phyloP scores from a whole-genome alignment of 2,888 invertebrate species.

The Limenitis camilla region DNA sequence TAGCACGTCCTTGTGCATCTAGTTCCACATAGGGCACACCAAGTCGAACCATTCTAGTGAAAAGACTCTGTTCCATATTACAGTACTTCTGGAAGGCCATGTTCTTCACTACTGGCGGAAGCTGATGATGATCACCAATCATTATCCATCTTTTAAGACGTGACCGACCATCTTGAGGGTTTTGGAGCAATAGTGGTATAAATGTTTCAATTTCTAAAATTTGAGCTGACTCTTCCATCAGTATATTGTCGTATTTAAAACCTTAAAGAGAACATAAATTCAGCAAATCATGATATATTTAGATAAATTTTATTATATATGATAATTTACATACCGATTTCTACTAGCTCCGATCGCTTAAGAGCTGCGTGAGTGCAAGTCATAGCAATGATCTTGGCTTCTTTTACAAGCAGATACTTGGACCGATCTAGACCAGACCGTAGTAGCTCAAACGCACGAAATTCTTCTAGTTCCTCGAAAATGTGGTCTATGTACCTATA shows the following conservation, averaged over 20 bases:
- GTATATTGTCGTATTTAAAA: conserved; percentile 98
- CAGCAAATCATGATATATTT: not conserved
- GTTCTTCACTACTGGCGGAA: conserved; percentile 99
- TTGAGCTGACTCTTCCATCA: conserved; percentile 99
- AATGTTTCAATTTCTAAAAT: conserved; percentile 99
- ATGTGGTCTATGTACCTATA: conserved; percentile 91
- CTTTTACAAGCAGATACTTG: conserved; percentile 96
- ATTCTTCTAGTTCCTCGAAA: conserved; percentile 97
- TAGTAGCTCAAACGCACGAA: conserved; percentile 96
- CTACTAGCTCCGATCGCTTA: conserved; percentile 95
- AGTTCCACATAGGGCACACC: conserved; percentile 98
- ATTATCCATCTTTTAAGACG: conserved; percentile 99
- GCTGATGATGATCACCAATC: conserved; percentile 99
- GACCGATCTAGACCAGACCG: conserved; percentile 96
- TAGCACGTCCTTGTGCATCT: conserved; percentile 97
- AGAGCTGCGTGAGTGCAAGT: conserved; percentile 99
- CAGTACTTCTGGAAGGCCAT: conserved; percentile 99
- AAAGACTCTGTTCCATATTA: conserved; percentile 99
- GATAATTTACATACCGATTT: conserved; percentile 78
- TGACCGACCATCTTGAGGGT: conserved; percentile 96
- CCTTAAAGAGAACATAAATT: conserved; percentile 53
- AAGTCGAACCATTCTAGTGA: conserved; percentile 95
- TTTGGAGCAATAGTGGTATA: conserved; percentile 97
- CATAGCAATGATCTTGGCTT: conserved; percentile 99
- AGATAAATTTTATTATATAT: not conserved